A percentile compares a stretch with the other conserved stretches of the same genome.
Evolutionary conservation across 2,888 invertebrate genomes (phyloP).

Genomic region (Eubasilissa splendida): DNA sequence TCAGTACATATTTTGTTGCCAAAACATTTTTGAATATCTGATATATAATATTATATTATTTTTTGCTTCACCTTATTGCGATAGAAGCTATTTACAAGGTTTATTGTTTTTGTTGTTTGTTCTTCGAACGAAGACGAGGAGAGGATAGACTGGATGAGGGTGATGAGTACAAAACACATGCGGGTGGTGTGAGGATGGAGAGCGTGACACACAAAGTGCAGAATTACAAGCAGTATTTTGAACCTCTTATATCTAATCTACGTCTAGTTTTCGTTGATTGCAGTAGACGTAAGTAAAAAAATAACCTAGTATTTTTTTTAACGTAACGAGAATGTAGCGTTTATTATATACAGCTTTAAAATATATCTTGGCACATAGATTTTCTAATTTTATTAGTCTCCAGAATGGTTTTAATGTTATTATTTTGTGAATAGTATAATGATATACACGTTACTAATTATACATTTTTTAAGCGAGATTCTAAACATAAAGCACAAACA

Average conservation of each 20-base stretch:
- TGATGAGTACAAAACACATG: slow-evolving; percentile 38
- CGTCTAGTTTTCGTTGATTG: slow-evolving; percentile 60
- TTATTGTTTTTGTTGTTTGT: slow-evolving; percentile 33
- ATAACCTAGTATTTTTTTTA: too few species aligned
- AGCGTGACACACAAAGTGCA: slow-evolving; percentile 26
- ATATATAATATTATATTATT: slow-evolving; percentile 13
- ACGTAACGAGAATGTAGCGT: too few species aligned
- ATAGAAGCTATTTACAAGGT: slow-evolving; percentile 45
- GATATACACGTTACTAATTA: too few species aligned
- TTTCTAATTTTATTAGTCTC: too few species aligned
- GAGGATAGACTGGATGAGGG: slow-evolving; percentile 2
- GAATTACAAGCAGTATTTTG: slow-evolving; percentile 39
- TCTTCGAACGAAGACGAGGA: slow-evolving; percentile 1
- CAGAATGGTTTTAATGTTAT: too few species aligned
- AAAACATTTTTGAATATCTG: slow-evolving; percentile 21
- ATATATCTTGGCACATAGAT: too few species aligned
- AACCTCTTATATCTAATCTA: slow-evolving; percentile 45
- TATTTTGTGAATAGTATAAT: too few species aligned
- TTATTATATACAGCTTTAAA: too few species aligned
- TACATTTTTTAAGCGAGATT: too few species aligned
- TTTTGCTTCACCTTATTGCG: slow-evolving; percentile 25
- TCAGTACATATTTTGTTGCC: slow-evolving; percentile 36
- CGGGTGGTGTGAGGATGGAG: slow-evolving; percentile 21
- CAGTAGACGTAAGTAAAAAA: slow-evolving; percentile 51
- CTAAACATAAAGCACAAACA: too few species aligned